These are phyloP conservation scores for Lithosia quadra DNA, from an alignment of 2,888 invertebrate species.

Conservation along the genomic window DNA sequence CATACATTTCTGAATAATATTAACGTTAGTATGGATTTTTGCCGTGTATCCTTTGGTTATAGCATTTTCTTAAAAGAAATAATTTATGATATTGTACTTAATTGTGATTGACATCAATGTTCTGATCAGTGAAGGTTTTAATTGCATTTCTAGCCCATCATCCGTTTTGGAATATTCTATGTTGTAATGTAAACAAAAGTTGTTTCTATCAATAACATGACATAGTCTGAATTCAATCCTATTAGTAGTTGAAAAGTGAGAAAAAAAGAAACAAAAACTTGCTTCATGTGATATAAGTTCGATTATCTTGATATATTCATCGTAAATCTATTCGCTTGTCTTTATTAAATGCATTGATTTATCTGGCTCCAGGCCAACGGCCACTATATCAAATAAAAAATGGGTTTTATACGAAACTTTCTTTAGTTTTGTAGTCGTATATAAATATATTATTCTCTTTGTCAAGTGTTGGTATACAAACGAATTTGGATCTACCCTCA, in stretches of 20 bases:
- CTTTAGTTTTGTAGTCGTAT: slow-evolving; percentile 84
- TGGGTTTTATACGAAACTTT: slow-evolving; percentile 77
- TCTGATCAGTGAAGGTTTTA: not conserved
- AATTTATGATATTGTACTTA: too few relatives aligned
- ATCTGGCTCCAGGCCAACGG: slow-evolving; percentile 61
- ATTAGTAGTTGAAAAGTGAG: not conserved
- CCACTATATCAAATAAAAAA: slow-evolving; percentile 42
- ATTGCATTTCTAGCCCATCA: not conserved
- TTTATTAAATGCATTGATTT: slow-evolving; percentile 65
- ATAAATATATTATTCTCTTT: slow-evolving; percentile 83
- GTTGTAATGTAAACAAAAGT: not conserved
- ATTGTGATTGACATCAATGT: not conserved
- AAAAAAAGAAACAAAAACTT: slow-evolving; percentile 17
- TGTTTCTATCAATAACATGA: slow-evolving; percentile 1
- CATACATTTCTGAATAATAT: too few relatives aligned
- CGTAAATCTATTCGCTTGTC: slow-evolving; percentile 37
- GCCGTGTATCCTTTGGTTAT: too few relatives aligned
- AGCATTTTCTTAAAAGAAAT: too few relatives aligned
- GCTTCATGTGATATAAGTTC: slow-evolving; percentile 20
- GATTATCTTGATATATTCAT: slow-evolving; percentile 35
- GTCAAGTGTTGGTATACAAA: slow-evolving; percentile 77
- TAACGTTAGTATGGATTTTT: too few relatives aligned
- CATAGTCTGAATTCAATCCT: slow-evolving; percentile 13
- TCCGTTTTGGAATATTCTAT: not conserved
- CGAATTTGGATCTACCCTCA: slow-evolving; percentile 77